Evolutionary conservation across 2,888 invertebrate species (phyloP).

Genomic region (Troilus luridus): DNA sequence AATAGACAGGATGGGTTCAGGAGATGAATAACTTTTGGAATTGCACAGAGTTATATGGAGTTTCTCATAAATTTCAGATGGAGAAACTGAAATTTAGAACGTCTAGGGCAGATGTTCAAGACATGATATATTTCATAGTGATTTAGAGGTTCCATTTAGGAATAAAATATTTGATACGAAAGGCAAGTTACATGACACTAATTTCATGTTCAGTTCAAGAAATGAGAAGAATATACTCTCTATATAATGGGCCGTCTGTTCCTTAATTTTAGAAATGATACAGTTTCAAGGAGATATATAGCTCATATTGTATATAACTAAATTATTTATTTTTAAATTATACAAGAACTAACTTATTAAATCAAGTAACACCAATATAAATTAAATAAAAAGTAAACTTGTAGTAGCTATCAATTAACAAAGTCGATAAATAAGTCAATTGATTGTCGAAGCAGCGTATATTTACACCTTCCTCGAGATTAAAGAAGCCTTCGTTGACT

Average conservation of each 20-base stretch:
- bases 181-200: not conserved
- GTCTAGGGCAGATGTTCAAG: not conserved
- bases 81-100: not conserved
- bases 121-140: not conserved
- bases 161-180: not conserved
- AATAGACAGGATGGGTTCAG: not conserved
- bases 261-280: too few species aligned
- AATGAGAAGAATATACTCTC: not conserved
- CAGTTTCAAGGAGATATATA: too few species aligned
- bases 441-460: not conserved
- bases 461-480: not conserved
- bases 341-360: not conserved
- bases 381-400: constrained; percentile 2
- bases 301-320: too few species aligned
- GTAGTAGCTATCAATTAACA: not conserved
- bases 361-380: not conserved
- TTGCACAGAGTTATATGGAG: not conserved
- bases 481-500: not conserved
- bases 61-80: not conserved
- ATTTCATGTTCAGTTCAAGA: not conserved
- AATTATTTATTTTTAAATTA: not conserved
- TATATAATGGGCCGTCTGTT: not conserved
- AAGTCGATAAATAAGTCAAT: not conserved
- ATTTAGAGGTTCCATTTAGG: not conserved
- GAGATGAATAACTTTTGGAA: not conserved